phyloP scores from a whole-genome alignment of 2,888 invertebrate species.

The Seladonia tumulorum region DNA sequence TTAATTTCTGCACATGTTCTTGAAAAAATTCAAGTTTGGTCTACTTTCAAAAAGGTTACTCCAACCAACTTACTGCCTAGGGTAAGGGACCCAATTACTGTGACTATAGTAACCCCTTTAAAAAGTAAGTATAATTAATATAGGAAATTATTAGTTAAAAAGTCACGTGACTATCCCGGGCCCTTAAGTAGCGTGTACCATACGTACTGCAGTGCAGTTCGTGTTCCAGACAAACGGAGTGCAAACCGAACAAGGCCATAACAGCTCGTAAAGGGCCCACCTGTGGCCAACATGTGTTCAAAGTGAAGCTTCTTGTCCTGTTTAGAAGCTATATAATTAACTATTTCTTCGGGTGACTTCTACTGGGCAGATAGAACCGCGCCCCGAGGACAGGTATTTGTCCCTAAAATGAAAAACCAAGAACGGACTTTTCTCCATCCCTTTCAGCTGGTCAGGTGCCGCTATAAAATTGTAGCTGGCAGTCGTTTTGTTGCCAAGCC shows the following conservation, averaged over 20 bases:
- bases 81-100: no score
- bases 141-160: no score
- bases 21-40: not conserved
- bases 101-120: no score
- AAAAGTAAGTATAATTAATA: no score
- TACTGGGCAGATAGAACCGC: not conserved
- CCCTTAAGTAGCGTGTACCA: not conserved
- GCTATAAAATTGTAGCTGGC: not conserved
- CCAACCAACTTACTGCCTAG: not conserved
- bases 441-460: not conserved
- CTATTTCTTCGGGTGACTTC: not conserved
- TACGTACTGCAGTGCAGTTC: not conserved
- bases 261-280: conserved; percentile 9
- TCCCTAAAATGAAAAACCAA: not conserved
- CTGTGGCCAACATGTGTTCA: conserved; percentile 3
- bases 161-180: no score
- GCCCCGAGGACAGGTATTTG: not conserved
- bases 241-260: conserved; percentile 3
- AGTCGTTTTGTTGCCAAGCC: not conserved
- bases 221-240: not conserved
- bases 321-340: conserved; percentile 2
- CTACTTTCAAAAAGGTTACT: not conserved
- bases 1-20: no score
- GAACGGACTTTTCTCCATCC: not conserved
- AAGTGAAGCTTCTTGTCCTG: conserved; percentile 4